A percentile compares a stretch with the other conserved stretches of the same genome.
Conservation (phyloP, 2,888 invertebrate genomes). For the Piscicola geometra region DNA sequence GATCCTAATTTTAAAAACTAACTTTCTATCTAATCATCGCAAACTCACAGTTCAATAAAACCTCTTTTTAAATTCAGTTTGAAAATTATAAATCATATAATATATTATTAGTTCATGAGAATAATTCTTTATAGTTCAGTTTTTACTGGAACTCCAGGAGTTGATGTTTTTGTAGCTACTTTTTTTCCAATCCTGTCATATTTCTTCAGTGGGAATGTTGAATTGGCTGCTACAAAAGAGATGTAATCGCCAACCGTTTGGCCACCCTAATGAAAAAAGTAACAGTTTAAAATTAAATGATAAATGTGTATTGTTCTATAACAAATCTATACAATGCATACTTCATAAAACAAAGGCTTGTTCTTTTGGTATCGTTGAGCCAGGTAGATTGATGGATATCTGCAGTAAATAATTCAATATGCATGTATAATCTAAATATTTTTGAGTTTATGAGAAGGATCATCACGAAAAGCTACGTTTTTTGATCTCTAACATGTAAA, state of each 20-base stretch:
- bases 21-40: neutral
- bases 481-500: too few species aligned
- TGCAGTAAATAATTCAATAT: too few species aligned
- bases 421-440: too few species aligned
- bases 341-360: slow-evolving; percentile 26
- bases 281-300: too few species aligned
- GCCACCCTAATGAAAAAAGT: slow-evolving; percentile 4
- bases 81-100: neutral
- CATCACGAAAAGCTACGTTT: too few species aligned
- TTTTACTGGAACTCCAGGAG: neutral
- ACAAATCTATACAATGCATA: too few species aligned
- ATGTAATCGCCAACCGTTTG: slow-evolving; percentile 19
- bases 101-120: neutral
- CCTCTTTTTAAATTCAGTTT: too few species aligned
- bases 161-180: neutral
- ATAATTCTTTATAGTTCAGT: slow-evolving; percentile 1
- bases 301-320: too few species aligned
- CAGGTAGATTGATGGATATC: slow-evolving; percentile 27
- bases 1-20: slow-evolving; percentile 10
- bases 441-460: too few species aligned
- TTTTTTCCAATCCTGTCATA: slow-evolving; percentile 26
- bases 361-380: slow-evolving; percentile 18
- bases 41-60: neutral
- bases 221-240: slow-evolving; percentile 23
- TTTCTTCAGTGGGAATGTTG: slow-evolving; percentile 15